These are phyloP conservation scores for Actinopyga echinites DNA, from an alignment of 53 echinoderm and acorn worm genomes.

Conservation along the genomic window DNA sequence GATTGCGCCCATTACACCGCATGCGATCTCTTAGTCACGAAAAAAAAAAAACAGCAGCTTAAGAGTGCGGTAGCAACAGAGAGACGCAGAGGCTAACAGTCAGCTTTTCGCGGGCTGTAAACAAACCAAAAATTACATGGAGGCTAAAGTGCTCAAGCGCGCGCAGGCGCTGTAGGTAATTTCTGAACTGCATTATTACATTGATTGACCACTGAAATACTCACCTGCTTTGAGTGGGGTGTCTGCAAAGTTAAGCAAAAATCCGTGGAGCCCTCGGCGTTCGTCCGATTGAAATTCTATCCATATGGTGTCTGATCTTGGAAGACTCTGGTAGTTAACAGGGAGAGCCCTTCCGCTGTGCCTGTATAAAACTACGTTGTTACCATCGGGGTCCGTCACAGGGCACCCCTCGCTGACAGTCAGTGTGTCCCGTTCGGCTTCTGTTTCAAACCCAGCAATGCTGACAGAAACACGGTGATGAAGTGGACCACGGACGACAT, in stretches of 20 bases:
- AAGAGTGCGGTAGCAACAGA: too few relatives aligned
- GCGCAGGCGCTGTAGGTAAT: too few relatives aligned
- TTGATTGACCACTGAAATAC: background rate
- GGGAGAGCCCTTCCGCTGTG: constrained; percentile 69
- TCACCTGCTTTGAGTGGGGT: constrained; percentile 57
- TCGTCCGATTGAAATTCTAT: constrained; percentile 63
- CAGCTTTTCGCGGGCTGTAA: too few relatives aligned
- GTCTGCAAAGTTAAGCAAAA: constrained; percentile 67
- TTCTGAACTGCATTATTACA: too few relatives aligned
- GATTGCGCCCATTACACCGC: too few relatives aligned
- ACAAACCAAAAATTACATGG: too few relatives aligned
- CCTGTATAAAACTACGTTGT: constrained; percentile 60
- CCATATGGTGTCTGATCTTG: constrained; percentile 69
- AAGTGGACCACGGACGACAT: constrained; percentile 9
- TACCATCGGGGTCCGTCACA: background rate
- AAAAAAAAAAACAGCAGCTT: too few relatives aligned
- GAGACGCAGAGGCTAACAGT: too few relatives aligned
- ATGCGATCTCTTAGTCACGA: too few relatives aligned
- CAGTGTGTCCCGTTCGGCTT: constrained; percentile 42
- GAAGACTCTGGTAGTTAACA: constrained; percentile 62
- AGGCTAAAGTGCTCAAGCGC: too few relatives aligned
- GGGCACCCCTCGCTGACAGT: constrained; percentile 73
- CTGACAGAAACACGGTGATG: constrained; percentile 5
- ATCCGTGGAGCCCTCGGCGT: constrained; percentile 56
- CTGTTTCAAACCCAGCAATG: constrained; percentile 31